Evolutionary conservation across 2,797 vertebrate genomes (phyloP), one percentile per base, ranked within the genome.

Genomic region (Ctenosaura bakeri): DNA sequence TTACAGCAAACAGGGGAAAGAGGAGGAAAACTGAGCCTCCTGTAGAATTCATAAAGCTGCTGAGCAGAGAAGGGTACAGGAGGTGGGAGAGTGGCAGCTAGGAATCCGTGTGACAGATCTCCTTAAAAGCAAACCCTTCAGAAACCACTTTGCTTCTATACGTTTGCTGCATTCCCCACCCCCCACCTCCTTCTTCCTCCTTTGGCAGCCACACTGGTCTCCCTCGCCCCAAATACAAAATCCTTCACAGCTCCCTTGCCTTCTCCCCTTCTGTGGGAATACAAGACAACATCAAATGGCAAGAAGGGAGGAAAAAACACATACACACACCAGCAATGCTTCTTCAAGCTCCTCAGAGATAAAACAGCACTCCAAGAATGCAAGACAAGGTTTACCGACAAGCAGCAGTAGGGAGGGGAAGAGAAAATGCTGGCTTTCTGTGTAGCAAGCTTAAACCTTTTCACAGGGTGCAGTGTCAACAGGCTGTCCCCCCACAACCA

Each of bases 11-110:
- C 50, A 56, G 32, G 16, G 24, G 18, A 64, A 4, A 56, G 24
- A 78, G 56, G 20, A 26, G 20, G 29, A n/a, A 66, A 64, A 38
- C 73, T 50, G 50, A 82, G 87, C 78, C 87, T 73, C 87, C 56
- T 82, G 88, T 84, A 84, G 88, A 89, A 89, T 84, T 52, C 6
- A 50, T 9, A 66, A 89, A 74, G 38, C 2, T 69, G 20, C 2
- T 6, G 3, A 76, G n/a, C 64, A 88, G 46, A 35, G 46, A 22
- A 54, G 24, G 69, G 16, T 10, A 1, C 13, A 16, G 7, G 14
- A 16, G 20, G 77, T 20, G n/a, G 86, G 32, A 50, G 42, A 50
- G 3, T 2, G 14, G 24, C 50, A 46, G 54, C 56, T 32, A 62
- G 54, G 29, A 62, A 76, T 46, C 71, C 5, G 20, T 22, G 20